phyloP scores from a whole-genome alignment of 2,888 invertebrate genomes.

The Drosophila rellima region DNA sequence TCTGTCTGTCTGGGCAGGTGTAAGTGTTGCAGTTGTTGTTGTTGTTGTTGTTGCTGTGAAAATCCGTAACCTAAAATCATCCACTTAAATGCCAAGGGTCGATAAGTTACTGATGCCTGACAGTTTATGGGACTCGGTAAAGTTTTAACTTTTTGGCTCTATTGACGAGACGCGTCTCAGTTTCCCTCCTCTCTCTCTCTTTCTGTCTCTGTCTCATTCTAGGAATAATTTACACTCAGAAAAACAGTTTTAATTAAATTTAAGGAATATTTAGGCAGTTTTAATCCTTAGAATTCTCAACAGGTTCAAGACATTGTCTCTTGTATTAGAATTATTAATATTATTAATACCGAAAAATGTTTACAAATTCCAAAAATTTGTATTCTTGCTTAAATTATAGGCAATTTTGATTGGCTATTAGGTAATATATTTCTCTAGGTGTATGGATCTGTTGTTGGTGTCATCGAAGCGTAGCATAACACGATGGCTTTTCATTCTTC shows the following conservation, averaged over 20 bases:
- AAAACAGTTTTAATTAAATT: too few relatives aligned
- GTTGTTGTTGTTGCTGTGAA: conserved; percentile 31
- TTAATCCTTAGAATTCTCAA: too few relatives aligned
- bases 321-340: too few relatives aligned
- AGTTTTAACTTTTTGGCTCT: conserved; percentile 45
- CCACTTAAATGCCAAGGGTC: conserved; percentile 80
- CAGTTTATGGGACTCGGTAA: conserved; percentile 67
- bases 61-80: conserved; percentile 78
- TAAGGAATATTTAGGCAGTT: too few relatives aligned
- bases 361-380: too few relatives aligned
- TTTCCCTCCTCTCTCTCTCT: neutral
- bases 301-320: too few relatives aligned
- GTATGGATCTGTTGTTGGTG: neutral
- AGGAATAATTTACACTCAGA: neutral
- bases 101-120: conserved; percentile 81
- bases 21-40: conserved; percentile 1
- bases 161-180: conserved; percentile 31
- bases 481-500: neutral
- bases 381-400: too few relatives aligned
- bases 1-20: conserved; percentile 42
- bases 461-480: conserved; percentile 15
- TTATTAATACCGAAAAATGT: too few relatives aligned
- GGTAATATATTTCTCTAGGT: too few relatives aligned
- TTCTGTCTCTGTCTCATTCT: neutral
- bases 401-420: too few relatives aligned